These are phyloP conservation scores for Syngnathus scovelli DNA, from an alignment of 2,113 vertebrate species.

Conservation along the genomic window DNA sequence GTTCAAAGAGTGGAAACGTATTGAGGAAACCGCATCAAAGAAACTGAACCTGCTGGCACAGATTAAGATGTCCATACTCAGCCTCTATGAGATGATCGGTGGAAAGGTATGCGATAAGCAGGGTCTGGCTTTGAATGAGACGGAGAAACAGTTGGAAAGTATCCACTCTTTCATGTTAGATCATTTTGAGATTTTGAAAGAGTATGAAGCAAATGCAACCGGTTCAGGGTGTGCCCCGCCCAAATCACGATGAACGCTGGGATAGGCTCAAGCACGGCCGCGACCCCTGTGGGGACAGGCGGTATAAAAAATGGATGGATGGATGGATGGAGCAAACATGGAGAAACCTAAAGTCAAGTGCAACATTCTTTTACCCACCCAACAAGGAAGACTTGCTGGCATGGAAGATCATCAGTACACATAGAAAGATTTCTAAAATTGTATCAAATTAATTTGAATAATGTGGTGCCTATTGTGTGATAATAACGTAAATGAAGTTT, in stretches of 20 bases:
- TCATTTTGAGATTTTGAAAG: slow-evolving; percentile 8
- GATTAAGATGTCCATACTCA: slow-evolving; percentile 11
- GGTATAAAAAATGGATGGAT: too few species aligned
- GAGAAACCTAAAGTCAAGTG: too few species aligned
- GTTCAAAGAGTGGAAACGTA: slow-evolving; percentile 12
- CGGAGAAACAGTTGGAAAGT: slow-evolving; percentile 7
- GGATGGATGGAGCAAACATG: too few species aligned
- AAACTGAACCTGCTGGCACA: slow-evolving; percentile 8
- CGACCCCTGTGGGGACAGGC: too few species aligned
- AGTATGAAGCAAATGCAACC: background rate
- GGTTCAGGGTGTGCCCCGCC: too few species aligned
- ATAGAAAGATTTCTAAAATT: too few species aligned
- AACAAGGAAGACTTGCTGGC: background rate
- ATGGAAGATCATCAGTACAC: too few species aligned
- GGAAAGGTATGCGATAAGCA: slow-evolving; percentile 4
- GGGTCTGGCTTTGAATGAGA: slow-evolving; percentile 4
- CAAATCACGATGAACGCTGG: too few species aligned
- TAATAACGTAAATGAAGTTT: background rate
- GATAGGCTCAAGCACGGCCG: too few species aligned
- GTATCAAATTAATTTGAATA: too few species aligned
- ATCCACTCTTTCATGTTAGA: slow-evolving; percentile 3
- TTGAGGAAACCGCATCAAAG: background rate
- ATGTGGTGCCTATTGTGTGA: background rate
- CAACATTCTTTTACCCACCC: background rate
- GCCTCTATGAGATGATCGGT: slow-evolving; percentile 9